These are phyloP conservation scores for Agrilus mali DNA, from an alignment of 2,888 invertebrate species.

Conservation along the genomic window DNA sequence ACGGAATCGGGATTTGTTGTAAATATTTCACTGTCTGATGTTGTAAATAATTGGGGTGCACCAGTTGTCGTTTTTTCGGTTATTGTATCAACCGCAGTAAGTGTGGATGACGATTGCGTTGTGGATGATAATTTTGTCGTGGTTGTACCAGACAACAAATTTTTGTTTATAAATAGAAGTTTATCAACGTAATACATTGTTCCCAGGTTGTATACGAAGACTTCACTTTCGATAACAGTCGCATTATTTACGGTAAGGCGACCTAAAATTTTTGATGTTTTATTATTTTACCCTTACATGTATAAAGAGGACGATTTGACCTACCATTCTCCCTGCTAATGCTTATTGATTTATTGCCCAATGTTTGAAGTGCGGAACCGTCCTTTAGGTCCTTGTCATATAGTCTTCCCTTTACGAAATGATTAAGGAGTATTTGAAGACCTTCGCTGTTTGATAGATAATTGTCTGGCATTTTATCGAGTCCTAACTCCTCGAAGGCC, in stretches of 20 bases:
- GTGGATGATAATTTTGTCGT: background rate
- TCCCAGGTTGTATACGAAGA: constrained; percentile 51
- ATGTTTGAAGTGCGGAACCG: constrained; percentile 39
- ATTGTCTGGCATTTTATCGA: constrained; percentile 44
- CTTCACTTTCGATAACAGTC: constrained; percentile 45
- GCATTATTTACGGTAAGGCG: constrained; percentile 43
- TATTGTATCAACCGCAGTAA: background rate
- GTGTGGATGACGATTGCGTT: no score
- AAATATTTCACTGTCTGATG: no score
- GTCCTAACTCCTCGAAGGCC: constrained; percentile 49
- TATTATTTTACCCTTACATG: constrained; percentile 35
- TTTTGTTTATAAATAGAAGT: constrained; percentile 37
- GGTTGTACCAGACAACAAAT: constrained; percentile 21
- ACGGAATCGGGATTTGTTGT: no score
- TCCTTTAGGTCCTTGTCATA: constrained; percentile 46
- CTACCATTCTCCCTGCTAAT: constrained; percentile 36
- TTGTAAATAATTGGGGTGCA: no score
- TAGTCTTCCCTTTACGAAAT: constrained; percentile 47
- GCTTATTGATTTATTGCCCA: constrained; percentile 43
- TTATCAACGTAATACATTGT: constrained; percentile 52
- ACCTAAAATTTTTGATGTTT: constrained; percentile 24
- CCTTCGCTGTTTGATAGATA: constrained; percentile 43
- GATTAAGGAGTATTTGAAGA: constrained; percentile 44
- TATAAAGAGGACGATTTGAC: constrained; percentile 17
- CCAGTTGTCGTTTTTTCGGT: constrained; percentile 7